A percentile compares a stretch with the other conserved stretches of the same genome.
Evolutionary conservation across 1,140 invertebrate genomes (phyloP).

Genomic region (Trachelipus rathkii): DNA sequence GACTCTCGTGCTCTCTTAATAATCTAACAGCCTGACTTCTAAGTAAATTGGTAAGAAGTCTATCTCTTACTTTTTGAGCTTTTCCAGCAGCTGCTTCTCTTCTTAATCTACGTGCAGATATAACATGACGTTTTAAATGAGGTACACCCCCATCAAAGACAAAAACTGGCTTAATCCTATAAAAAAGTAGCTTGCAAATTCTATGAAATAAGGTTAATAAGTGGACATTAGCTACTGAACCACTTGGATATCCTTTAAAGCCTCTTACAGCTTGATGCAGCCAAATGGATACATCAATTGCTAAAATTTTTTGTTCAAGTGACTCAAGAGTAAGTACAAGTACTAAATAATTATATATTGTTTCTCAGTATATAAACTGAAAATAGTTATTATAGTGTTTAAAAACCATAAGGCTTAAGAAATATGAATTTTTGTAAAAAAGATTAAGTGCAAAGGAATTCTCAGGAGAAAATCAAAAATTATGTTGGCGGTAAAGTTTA

Average conservation of each 20-base stretch:
- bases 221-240: constrained; percentile 80
- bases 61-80: constrained; percentile 44
- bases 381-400: too few species aligned
- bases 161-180: constrained; percentile 93
- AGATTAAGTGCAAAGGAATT: too few species aligned
- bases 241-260: constrained; percentile 60
- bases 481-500: too few species aligned
- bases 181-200: constrained; percentile 93
- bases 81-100: constrained; percentile 49
- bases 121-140: constrained; percentile 65
- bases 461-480: too few species aligned
- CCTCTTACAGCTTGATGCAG: constrained; percentile 94
- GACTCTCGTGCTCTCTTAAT: too few species aligned
- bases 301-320: constrained; percentile 89
- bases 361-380: too few species aligned
- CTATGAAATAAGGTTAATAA: constrained; percentile 86
- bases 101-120: constrained; percentile 34
- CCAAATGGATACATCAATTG: constrained; percentile 96
- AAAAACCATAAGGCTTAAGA: too few species aligned
- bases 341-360: too few species aligned
- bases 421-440: too few species aligned
- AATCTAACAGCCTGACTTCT: constrained; percentile 45
- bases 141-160: constrained; percentile 98
- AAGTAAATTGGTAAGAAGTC: constrained; percentile 43
- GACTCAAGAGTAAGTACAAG: too few species aligned